phyloP scores from a whole-genome alignment of 2,888 invertebrate species.

The Tachina lurida region DNA sequence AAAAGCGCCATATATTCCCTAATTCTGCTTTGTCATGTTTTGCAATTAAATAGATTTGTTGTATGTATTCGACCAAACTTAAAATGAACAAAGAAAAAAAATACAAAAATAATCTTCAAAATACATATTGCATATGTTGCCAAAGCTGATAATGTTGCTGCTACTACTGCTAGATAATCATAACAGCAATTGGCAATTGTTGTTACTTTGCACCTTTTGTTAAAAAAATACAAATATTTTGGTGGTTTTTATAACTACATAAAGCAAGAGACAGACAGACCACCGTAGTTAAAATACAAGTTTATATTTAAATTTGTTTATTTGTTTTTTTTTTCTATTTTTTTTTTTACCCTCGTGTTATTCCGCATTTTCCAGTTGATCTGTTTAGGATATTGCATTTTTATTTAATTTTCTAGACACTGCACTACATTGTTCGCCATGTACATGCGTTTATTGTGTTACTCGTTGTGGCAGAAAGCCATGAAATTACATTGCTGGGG shows the following conservation, averaged over 20 bases:
- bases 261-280: conserved; percentile 26
- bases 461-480: conserved; percentile 44
- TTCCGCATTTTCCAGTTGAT: conserved; percentile 43
- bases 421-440: conserved; percentile 10
- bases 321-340: not conserved
- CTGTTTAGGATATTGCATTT: conserved; percentile 39
- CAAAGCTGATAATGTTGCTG: conserved; percentile 6
- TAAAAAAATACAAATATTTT: conserved; percentile 13
- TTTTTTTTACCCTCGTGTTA: not conserved
- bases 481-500: conserved; percentile 58
- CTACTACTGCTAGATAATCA: conserved; percentile 55
- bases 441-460: conserved; percentile 51
- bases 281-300: conserved; percentile 57
- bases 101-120: not conserved
- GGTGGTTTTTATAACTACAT: not conserved
- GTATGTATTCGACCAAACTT: conserved; percentile 30
- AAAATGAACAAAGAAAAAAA: conserved; percentile 19
- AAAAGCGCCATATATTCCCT: conserved; percentile 37
- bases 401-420: not conserved
- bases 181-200: conserved; percentile 67
- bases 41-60: conserved; percentile 64
- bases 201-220: conserved; percentile 65
- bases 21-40: conserved; percentile 60
- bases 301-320: conserved; percentile 37
- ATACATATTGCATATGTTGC: conserved; percentile 16